These are phyloP conservation scores for Pseudonaja textilis DNA, from an alignment of 2,113 vertebrate species.

Conservation along the genomic window DNA sequence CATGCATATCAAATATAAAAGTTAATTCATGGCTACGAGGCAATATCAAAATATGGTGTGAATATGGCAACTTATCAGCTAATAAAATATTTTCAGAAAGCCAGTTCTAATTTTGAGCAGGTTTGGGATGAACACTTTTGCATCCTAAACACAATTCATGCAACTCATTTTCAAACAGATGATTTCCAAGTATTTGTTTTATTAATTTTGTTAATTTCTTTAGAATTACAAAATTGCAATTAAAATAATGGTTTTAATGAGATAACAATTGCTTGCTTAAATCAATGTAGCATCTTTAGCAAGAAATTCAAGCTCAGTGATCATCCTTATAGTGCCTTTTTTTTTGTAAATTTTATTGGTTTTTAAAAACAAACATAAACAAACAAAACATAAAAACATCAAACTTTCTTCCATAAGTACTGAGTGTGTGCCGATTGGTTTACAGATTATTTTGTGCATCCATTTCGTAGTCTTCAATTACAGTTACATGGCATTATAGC, in stretches of 20 bases:
- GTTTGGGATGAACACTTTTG: not conserved
- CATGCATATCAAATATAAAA: not conserved
- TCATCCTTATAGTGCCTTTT: not conserved
- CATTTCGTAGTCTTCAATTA: too few relatives aligned
- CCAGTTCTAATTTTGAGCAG: slow-evolving; percentile 2
- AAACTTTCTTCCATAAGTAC: too few relatives aligned
- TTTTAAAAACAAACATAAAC: too few relatives aligned
- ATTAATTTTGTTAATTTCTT: slow-evolving; percentile 23
- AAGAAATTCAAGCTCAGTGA: slow-evolving; percentile 1
- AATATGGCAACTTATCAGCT: not conserved
- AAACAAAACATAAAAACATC: too few relatives aligned
- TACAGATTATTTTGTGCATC: too few relatives aligned
- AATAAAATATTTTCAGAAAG: not conserved
- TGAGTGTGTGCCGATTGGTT: too few relatives aligned
- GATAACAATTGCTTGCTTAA: not conserved
- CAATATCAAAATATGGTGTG: not conserved
- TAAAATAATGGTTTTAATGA: not conserved
- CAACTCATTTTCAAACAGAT: slow-evolving; percentile 1
- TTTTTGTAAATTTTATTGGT: too few relatives aligned
- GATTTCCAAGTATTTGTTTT: not conserved
- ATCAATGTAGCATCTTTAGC: not conserved
- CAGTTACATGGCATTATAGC: too few relatives aligned
- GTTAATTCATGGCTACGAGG: not conserved
- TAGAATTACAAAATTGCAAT: not conserved
- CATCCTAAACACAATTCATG: not conserved